phyloP scores from a whole-genome alignment of 2,113 vertebrate genomes.

The Dicerorhinus sumatrensis region DNA sequence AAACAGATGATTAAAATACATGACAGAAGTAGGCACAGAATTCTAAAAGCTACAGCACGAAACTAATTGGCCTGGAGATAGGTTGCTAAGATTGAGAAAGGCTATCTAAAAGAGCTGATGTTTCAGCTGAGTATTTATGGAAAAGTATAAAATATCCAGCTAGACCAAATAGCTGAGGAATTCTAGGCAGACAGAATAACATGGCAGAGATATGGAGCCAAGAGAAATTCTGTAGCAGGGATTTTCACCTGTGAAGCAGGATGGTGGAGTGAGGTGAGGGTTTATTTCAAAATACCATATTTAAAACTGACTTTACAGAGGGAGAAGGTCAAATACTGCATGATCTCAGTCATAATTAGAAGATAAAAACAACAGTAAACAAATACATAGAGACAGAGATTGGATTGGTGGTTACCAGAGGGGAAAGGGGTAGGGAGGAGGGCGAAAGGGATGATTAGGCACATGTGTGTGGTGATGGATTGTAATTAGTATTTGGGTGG shows the following conservation, averaged over 20 bases:
- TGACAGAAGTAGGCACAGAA: neutral
- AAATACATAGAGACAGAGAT: too few species aligned
- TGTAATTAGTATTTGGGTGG: too few species aligned
- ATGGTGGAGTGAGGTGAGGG: neutral
- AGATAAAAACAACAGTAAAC: too few species aligned
- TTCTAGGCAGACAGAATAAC: neutral
- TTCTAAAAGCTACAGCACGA: neutral
- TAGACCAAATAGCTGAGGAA: neutral
- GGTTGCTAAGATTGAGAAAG: neutral
- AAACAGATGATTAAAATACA: constrained; percentile 43
- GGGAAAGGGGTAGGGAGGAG: too few species aligned
- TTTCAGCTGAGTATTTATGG: constrained; percentile 43
- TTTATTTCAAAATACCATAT: constrained; percentile 7
- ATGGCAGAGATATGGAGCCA: neutral
- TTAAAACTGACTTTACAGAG: neutral
- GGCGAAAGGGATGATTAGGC: too few species aligned
- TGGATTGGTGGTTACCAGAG: too few species aligned
- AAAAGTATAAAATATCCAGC: neutral
- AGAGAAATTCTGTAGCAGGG: neutral
- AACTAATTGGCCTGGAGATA: neutral
- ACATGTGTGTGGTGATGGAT: too few species aligned
- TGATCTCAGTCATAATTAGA: too few species aligned
- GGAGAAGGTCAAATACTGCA: too few species aligned
- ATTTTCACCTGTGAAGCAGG: neutral
- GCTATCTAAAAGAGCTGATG: neutral